Conservation (phyloP, 2,797 vertebrate genomes). For the Parambassis ranga region DNA sequence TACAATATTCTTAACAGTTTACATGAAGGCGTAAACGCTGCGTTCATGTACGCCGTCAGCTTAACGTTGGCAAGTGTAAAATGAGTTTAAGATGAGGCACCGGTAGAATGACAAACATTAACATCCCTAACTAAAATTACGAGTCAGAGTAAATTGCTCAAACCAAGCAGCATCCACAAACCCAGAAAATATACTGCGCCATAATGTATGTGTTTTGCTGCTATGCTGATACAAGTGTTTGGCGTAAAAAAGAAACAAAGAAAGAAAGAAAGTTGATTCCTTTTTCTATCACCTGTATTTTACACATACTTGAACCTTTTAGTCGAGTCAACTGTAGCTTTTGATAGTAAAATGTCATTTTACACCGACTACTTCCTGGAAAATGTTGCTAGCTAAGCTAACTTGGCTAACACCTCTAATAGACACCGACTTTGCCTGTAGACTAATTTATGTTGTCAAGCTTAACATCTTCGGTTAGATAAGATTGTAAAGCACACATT, state of each 20-base stretch:
- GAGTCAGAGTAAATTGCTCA: too few relatives aligned
- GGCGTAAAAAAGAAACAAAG: background rate
- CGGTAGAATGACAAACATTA: background rate
- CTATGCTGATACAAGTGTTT: background rate
- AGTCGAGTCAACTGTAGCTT: background rate
- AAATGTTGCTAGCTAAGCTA: too few relatives aligned
- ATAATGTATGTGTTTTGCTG: background rate
- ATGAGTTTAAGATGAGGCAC: too few relatives aligned
- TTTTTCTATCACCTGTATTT: background rate
- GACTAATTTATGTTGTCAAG: too few relatives aligned
- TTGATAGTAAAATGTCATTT: background rate
- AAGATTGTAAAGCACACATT: background rate
- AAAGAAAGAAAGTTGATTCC: too few relatives aligned
- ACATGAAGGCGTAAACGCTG: background rate
- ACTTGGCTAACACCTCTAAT: too few relatives aligned
- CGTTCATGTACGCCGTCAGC: background rate
- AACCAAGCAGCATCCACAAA: too few relatives aligned
- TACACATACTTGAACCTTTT: background rate
- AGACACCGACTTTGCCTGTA: too few relatives aligned
- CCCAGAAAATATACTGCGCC: too few relatives aligned
- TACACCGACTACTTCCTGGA: background rate
- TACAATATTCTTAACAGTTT: background rate
- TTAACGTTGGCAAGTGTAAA: too few relatives aligned
- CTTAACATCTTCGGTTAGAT: background rate
- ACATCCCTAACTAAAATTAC: too few relatives aligned